These are phyloP conservation scores for Hyposoter dolosus DNA, from an alignment of 2,888 invertebrate genomes.

Conservation along the genomic window DNA sequence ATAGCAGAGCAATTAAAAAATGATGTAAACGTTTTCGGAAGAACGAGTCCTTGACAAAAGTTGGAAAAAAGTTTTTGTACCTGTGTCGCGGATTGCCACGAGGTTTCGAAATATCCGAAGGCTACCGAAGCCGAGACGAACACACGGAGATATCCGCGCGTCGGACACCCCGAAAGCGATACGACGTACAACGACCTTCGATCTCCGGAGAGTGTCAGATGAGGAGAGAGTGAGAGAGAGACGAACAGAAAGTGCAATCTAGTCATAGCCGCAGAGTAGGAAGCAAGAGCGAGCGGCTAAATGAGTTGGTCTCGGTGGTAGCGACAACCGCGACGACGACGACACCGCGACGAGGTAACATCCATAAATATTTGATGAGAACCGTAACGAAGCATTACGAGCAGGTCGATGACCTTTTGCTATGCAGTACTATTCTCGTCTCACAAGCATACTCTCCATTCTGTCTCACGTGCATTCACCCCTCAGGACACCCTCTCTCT, in stretches of 20 bases:
- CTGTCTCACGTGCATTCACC: conserved; percentile 35
- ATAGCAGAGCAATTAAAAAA: too few species aligned
- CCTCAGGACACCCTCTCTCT: conserved; percentile 42
- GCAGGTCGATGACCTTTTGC: conserved; percentile 62
- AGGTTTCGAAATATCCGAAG: too few species aligned
- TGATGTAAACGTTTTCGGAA: too few species aligned
- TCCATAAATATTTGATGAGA: conserved; percentile 78
- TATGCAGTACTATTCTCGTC: conserved; percentile 1
- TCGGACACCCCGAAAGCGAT: background rate
- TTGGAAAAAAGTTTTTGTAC: too few species aligned
- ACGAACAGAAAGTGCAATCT: too few species aligned
- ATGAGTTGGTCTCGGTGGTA: conserved; percentile 43
- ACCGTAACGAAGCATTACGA: conserved; percentile 72
- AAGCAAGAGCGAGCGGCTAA: conserved; percentile 27
- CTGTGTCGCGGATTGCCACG: too few species aligned
- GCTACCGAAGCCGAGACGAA: conserved; percentile 25
- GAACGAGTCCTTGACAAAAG: background rate
- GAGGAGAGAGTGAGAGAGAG: conserved; percentile 5
- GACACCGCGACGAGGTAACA: conserved; percentile 67
- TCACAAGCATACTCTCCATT: background rate
- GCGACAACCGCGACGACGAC: conserved; percentile 61
- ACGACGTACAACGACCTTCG: conserved; percentile 35
- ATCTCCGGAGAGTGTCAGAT: conserved; percentile 22
- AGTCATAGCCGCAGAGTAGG: conserved; percentile 38
- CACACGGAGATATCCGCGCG: conserved; percentile 3